These are phyloP conservation scores for Heliocidaris tuberculata DNA, from an alignment of 35 echinoderm and acorn worm species.

Conservation along the genomic window DNA sequence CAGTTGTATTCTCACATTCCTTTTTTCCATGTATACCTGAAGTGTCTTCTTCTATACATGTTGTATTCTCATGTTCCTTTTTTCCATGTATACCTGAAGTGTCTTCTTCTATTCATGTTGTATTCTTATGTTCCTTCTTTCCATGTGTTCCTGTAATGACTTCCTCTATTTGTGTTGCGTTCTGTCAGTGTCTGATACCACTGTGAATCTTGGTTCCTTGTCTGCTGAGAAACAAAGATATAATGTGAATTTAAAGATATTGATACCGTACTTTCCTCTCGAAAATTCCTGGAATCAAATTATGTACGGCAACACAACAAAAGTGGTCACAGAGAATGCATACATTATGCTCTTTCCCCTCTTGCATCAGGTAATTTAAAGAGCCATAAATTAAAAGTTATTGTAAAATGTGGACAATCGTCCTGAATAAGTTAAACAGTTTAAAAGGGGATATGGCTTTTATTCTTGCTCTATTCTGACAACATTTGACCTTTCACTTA, in stretches of 20 bases:
- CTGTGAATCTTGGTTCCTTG: background rate
- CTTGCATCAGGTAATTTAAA: background rate
- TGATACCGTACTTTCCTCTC: background rate
- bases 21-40: background rate
- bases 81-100: background rate
- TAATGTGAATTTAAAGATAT: background rate
- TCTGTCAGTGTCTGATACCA: slow-evolving; percentile 20
- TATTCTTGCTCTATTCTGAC: background rate
- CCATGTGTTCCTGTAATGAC: background rate
- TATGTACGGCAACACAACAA: background rate
- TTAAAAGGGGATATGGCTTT: background rate
- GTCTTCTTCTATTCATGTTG: background rate
- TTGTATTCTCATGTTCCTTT: background rate
- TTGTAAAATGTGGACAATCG: background rate
- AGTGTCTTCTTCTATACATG: background rate
- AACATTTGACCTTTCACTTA: slow-evolving; percentile 38
- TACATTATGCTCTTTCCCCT: background rate
- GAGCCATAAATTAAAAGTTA: background rate
- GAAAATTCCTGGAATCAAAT: background rate
- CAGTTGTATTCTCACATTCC: background rate
- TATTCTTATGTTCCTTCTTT: background rate
- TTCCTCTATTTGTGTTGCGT: background rate
- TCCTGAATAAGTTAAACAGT: background rate
- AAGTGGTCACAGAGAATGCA: background rate
- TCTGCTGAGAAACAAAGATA: background rate